Evolutionary conservation across 2,113 vertebrate species (phyloP), one percentile per base, ranked within the genome.

Genomic region (Saguinus imperator): DNA sequence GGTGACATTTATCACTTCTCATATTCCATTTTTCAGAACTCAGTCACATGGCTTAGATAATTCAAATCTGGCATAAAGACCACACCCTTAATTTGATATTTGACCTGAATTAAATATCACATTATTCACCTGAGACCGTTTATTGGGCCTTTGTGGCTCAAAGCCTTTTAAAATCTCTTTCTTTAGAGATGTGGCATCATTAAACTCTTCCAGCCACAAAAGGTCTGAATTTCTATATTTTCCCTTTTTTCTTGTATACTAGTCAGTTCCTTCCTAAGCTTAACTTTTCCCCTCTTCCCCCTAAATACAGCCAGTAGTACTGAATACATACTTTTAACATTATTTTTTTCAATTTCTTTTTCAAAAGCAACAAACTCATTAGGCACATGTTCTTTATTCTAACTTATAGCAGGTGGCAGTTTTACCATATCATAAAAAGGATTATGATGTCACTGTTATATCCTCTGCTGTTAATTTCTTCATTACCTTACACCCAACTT

Each of bases 131-230:
- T 45, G 16, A 77, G 32, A 77, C 81, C 2, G n/a, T 82, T 94
- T 94, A 29, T 16, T 55, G 72, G 40, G 21, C n/a, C 21, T 95
- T 55, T 82, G 21, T 72, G 79, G n/a, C 23, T 93, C 75, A 72
- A 72, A 86, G 43, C 32, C 9, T 40, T 85, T 68, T 52, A 45
- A 86, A 79, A 43, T 87, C 5, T 7, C 3, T 85, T 37, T 90
- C 43, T 95, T 88, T 72, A 79, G 81, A 97, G 66, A 37, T 64
- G 61, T 80, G 68, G 82, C 95, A 97, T 50, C 72, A 52, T 35
- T 57, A 27, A 70, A 8, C 8, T 50, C 82, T 95, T 66, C 16
- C 21, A 89, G 52, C 13, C 40, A 76, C 16, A 58, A 21, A 64
- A 94, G 32, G 16, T 10, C 40, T 75, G 61, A 57, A 85, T 93